phyloP scores from a whole-genome alignment of 2,888 invertebrate genomes.

The Agrilus biguttatus region DNA sequence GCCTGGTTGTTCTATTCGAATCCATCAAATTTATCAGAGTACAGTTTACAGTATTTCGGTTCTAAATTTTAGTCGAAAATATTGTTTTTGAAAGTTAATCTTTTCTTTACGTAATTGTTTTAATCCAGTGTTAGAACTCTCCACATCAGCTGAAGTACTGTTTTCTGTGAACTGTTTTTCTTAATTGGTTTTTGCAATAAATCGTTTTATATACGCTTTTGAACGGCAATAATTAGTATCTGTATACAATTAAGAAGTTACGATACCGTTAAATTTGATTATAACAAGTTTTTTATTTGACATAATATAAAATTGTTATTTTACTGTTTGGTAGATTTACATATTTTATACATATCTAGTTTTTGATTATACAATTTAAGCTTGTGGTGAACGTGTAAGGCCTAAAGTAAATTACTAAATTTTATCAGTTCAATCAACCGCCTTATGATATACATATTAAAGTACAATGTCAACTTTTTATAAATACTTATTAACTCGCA shows the following conservation, averaged over 20 bases:
- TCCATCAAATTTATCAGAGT: neutral
- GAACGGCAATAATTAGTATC: constrained; percentile 12
- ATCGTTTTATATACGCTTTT: constrained; percentile 11
- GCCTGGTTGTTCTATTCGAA: constrained; percentile 9
- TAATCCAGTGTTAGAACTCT: constrained; percentile 4
- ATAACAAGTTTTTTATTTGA: constrained; percentile 7
- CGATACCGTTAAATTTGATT: constrained; percentile 6
- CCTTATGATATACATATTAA: too few relatives aligned
- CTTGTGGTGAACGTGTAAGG: constrained; percentile 1
- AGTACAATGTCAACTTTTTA: too few relatives aligned
- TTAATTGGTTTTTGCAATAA: neutral
- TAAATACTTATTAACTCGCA: too few relatives aligned
- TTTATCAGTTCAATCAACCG: too few relatives aligned
- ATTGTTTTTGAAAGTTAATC: neutral
- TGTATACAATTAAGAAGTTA: constrained; percentile 9
- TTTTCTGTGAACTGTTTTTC: neutral
- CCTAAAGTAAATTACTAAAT: neutral
- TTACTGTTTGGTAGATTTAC: constrained; percentile 21
- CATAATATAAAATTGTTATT: constrained; percentile 17
- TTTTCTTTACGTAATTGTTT: constrained; percentile 5
- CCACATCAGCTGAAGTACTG: neutral
- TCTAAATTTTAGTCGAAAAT: constrained; percentile 3
- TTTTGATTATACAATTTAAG: constrained; percentile 4
- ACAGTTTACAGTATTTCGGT: constrained; percentile 7
- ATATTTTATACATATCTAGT: constrained; percentile 16